Evolutionary conservation across 1,140 invertebrate species (phyloP).

Genomic region (Drosophila suzukii): DNA sequence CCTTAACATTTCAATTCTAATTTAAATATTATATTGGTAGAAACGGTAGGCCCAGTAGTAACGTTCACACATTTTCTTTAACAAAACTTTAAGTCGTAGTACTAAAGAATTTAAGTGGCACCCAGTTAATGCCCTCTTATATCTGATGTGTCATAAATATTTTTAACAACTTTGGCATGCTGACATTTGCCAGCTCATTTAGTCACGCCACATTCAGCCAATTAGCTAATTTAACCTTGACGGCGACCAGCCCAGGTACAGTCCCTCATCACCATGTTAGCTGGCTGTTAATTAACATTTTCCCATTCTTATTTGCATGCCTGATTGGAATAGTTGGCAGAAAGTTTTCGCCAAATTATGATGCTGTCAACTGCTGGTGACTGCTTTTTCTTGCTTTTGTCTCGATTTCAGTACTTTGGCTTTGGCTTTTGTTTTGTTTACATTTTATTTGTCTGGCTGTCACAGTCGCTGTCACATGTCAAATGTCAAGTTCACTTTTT

Average conservation of each 20-base stretch:
- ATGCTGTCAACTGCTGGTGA: slow-evolving; percentile 37
- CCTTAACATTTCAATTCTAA: slow-evolving; percentile 68
- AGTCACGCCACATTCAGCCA: slow-evolving; percentile 52
- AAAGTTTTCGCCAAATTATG: slow-evolving; percentile 41
- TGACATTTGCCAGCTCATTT: slow-evolving; percentile 29
- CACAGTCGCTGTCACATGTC: slow-evolving; percentile 65
- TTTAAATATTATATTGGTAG: slow-evolving; percentile 73
- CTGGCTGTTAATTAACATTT: slow-evolving; percentile 17
- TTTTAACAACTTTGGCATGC: slow-evolving; percentile 40
- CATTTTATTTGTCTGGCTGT: slow-evolving; percentile 69
- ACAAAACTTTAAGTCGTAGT: slow-evolving; percentile 2
- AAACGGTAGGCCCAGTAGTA: no score
- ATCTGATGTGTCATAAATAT: slow-evolving; percentile 44
- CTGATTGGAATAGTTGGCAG: slow-evolving; percentile 9
- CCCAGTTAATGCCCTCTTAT: slow-evolving; percentile 5
- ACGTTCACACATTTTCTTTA: background rate
- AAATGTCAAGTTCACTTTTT: slow-evolving; percentile 65
- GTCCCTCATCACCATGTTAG: slow-evolving; percentile 12
- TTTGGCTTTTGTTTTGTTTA: slow-evolving; percentile 27
- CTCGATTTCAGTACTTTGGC: slow-evolving; percentile 13
- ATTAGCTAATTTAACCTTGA: slow-evolving; percentile 62
- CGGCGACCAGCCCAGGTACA: slow-evolving; percentile 1
- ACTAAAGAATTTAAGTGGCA: slow-evolving; percentile 4
- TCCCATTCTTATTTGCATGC: background rate
- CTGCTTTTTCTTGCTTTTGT: slow-evolving; percentile 7